Evolutionary conservation across 37 sponge, comb jelly and placozoan genomes (phyloP).

Genomic region (Amphimedon queenslandica): DNA sequence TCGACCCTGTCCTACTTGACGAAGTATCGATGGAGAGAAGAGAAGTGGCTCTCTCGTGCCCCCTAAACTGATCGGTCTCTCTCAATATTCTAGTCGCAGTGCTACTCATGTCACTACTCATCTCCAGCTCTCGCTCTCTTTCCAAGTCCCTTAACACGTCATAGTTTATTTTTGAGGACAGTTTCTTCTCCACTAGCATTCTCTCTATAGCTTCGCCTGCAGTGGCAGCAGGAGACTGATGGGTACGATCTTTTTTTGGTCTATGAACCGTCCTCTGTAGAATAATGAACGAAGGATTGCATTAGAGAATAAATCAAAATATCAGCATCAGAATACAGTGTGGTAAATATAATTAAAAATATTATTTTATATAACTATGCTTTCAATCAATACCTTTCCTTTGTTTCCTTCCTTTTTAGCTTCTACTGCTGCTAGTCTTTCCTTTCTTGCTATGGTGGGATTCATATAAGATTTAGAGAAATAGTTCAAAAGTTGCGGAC

Average conservation of each 20-base stretch:
- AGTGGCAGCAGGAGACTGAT: constrained; percentile 40
- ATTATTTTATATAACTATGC: neutral
- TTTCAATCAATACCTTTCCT: constrained; percentile 15
- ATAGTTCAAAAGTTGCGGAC: neutral
- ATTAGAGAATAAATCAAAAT: neutral
- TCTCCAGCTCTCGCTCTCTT: neutral
- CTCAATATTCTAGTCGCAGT: no score
- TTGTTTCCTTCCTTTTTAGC: constrained; percentile 40
- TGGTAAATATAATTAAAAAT: neutral
- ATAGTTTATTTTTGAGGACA: constrained; percentile 92
- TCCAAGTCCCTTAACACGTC: constrained; percentile 79
- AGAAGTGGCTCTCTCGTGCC: neutral
- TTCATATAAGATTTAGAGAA: neutral
- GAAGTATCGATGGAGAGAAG: neutral
- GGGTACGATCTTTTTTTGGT: constrained; percentile 1
- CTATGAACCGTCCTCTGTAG: neutral
- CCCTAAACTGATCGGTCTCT: neutral
- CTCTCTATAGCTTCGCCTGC: constrained; percentile 95
- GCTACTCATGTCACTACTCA: neutral
- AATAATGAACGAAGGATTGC: no score
- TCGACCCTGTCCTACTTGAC: neutral
- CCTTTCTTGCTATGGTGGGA: constrained; percentile 30
- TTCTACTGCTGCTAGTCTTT: constrained; percentile 25
- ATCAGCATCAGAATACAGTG: neutral
- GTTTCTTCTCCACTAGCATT: constrained; percentile 92